phyloP scores from a whole-genome alignment of 2,888 invertebrate genomes.

The Melolontha melolontha region DNA sequence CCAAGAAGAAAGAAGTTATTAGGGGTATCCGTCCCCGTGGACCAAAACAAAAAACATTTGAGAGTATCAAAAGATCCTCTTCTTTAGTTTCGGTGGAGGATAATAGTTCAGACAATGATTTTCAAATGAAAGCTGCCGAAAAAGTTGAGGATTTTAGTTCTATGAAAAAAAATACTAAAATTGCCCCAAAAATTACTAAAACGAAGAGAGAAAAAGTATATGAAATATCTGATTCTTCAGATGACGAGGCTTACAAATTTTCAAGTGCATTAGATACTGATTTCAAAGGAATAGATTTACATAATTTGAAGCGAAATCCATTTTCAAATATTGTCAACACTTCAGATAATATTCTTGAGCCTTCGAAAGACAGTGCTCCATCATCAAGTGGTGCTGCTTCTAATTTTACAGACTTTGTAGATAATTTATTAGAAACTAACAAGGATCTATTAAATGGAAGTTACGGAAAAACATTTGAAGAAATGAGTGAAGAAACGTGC shows the following conservation, averaged over 20 bases:
- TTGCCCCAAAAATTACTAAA: neutral
- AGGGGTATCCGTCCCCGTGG: too few species aligned
- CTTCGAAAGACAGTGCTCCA: neutral
- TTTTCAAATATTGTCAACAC: neutral
- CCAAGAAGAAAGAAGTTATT: too few species aligned
- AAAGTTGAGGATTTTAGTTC: too few species aligned
- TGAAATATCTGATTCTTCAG: slow-evolving; percentile 28
- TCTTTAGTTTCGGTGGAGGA: neutral
- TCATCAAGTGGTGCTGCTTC: slow-evolving; percentile 7
- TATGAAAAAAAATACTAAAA: too few species aligned
- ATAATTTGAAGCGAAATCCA: neutral
- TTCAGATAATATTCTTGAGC: slow-evolving; percentile 1
- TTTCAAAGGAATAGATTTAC: slow-evolving; percentile 2
- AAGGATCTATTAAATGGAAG: slow-evolving; percentile 13
- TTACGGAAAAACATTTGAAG: slow-evolving; percentile 11
- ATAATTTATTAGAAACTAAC: slow-evolving; percentile 20
- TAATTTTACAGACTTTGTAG: slow-evolving; percentile 12
- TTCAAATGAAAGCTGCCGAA: neutral
- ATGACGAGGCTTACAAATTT: slow-evolving; percentile 8
- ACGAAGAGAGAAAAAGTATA: neutral
- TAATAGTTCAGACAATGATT: slow-evolving; percentile 9
- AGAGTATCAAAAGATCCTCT: neutral
- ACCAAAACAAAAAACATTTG: neutral
- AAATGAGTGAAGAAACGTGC: slow-evolving; percentile 8
- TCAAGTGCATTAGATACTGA: neutral